Evolutionary conservation across 2,113 vertebrate genomes (phyloP).

Genomic region (Buteo buteo): DNA sequence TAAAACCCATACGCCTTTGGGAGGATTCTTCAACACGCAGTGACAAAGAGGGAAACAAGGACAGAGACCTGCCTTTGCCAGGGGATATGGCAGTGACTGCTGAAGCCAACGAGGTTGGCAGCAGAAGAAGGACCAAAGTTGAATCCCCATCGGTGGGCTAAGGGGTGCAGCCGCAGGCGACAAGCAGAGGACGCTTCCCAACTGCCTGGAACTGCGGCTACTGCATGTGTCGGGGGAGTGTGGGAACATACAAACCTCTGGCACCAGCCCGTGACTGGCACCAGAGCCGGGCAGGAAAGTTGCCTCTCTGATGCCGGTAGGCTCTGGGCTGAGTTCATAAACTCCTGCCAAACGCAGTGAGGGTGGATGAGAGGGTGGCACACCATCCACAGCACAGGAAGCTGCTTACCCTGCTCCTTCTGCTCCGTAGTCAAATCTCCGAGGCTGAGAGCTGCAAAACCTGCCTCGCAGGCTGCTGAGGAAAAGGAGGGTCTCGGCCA

Average conservation of each 20-base stretch:
- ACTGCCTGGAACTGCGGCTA: neutral
- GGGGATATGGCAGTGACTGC: neutral
- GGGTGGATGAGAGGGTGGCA: neutral
- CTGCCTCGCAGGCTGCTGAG: neutral
- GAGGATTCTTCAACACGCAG: neutral
- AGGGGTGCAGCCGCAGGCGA: neutral
- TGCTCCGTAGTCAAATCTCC: neutral
- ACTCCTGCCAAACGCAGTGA: neutral
- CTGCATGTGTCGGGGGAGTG: rapidly evolving
- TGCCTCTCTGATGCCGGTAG: neutral
- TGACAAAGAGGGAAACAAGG: neutral
- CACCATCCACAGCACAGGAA: neutral
- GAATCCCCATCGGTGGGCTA: neutral
- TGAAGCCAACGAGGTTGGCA: neutral
- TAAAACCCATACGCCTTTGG: neutral
- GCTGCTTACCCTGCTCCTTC: neutral
- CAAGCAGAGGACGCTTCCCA: neutral
- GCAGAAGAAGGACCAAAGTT: neutral
- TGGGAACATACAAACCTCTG: neutral
- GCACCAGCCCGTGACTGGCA: neutral
- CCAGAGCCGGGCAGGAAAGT: neutral
- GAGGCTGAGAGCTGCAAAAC: neutral
- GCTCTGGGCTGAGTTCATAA: neutral
- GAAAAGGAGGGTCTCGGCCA: neutral
- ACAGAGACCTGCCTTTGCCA: neutral